Evolutionary conservation across 2,113 vertebrate genomes (phyloP).

Genomic region (Ivindomyrus marchei): DNA sequence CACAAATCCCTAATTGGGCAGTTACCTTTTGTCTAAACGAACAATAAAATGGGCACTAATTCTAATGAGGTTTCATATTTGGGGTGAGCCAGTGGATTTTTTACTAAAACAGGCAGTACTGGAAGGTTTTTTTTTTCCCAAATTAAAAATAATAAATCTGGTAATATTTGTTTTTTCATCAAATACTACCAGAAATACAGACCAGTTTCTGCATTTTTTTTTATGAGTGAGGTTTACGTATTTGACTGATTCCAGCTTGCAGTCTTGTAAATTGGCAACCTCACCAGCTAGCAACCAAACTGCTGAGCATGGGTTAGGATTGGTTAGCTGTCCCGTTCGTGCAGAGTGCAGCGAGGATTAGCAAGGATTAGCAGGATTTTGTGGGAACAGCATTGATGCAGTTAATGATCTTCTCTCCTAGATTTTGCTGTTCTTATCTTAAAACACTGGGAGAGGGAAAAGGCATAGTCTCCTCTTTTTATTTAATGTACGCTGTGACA

Average conservation of each 20-base stretch:
- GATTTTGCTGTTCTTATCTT: not conserved
- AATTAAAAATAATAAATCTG: not conserved
- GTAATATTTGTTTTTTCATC: too few relatives aligned
- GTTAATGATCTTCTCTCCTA: constrained; percentile 4
- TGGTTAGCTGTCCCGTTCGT: not conserved
- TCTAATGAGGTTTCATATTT: not conserved
- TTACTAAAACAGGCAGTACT: not conserved
- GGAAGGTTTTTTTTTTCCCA: not conserved
- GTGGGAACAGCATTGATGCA: not conserved
- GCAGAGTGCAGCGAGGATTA: not conserved
- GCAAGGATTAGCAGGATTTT: constrained; percentile 5
- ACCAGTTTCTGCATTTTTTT: not conserved
- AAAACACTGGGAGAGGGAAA: not conserved
- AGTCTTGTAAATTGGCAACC: not conserved
- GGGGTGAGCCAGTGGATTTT: not conserved
- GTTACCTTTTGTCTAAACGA: not conserved
- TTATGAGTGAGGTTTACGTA: not conserved
- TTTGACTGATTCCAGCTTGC: not conserved
- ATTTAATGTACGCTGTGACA: not conserved
- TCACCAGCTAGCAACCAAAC: not conserved
- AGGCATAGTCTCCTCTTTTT: not conserved
- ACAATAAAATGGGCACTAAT: not conserved
- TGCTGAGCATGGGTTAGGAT: not conserved
- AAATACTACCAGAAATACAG: not conserved
- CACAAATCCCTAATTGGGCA: not conserved